A percentile compares a stretch with the other conserved stretches of the same genome.
phyloP scores from a whole-genome alignment of 2,888 invertebrate genomes.

The Nineta flava region DNA sequence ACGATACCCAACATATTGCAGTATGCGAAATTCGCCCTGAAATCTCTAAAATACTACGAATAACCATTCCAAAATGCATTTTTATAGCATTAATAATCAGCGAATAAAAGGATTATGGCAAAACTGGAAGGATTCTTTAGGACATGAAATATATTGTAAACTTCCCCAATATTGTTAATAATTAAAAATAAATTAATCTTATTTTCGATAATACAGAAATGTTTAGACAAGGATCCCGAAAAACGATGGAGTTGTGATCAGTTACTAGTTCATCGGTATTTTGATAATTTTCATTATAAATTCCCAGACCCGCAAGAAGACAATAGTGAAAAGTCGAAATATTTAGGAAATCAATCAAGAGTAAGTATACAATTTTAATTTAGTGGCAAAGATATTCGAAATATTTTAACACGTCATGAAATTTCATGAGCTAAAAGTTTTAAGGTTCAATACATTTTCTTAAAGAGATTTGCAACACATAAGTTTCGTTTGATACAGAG shows the following conservation, averaged over 20 bases:
- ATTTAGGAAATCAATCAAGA: constrained; percentile 43
- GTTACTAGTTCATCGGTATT: constrained; percentile 77
- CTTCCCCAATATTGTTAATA: too few species aligned
- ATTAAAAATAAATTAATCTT: neutral
- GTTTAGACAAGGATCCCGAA: constrained; percentile 86
- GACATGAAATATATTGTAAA: too few species aligned
- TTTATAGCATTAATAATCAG: too few species aligned
- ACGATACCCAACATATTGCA: too few species aligned
- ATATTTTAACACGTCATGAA: constrained; percentile 11
- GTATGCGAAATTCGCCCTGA: too few species aligned
- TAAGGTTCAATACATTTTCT: constrained; percentile 17
- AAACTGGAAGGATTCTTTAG: too few species aligned
- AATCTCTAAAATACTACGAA: too few species aligned
- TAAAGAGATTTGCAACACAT: constrained; percentile 12
- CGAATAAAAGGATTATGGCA: too few species aligned
- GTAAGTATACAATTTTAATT: constrained; percentile 23
- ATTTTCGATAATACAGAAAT: constrained; percentile 47
- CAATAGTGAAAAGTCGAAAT: constrained; percentile 39
- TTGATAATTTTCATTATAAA: constrained; percentile 74
- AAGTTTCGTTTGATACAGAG: neutral
- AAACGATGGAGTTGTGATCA: constrained; percentile 86
- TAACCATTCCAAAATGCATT: too few species aligned
- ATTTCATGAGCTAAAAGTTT: constrained; percentile 11
- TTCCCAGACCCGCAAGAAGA: constrained; percentile 55
- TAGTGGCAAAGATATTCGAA: neutral